These are phyloP conservation scores for Microtus ochrogaster DNA, from an alignment of 2,113 vertebrate genomes.

Conservation along the genomic window DNA sequence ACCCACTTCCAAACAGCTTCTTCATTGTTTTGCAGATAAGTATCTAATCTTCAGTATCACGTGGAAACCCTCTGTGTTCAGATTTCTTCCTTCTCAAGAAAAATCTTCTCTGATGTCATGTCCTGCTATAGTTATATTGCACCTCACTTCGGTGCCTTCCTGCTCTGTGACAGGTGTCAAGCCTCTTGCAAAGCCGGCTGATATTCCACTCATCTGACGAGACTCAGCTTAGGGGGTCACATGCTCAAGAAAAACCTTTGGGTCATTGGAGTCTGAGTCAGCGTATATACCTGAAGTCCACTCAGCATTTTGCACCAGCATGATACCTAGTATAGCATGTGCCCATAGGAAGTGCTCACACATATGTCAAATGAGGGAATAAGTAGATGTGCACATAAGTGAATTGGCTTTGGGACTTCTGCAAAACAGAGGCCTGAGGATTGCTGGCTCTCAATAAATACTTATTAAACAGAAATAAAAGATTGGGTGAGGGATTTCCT, in stretches of 20 bases:
- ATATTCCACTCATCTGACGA: background rate
- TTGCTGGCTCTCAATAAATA: background rate
- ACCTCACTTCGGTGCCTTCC: background rate
- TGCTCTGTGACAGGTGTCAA: background rate
- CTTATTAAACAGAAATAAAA: conserved; percentile 1
- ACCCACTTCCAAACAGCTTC: background rate
- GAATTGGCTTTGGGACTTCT: background rate
- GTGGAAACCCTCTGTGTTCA: background rate
- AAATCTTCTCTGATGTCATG: background rate
- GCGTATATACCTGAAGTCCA: background rate
- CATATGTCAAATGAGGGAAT: background rate
- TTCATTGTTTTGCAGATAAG: background rate
- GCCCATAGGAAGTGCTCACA: conserved; percentile 12
- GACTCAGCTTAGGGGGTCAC: background rate
- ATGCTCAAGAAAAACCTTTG: background rate
- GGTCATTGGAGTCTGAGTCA: background rate
- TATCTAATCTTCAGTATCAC: background rate
- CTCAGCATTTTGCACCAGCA: background rate
- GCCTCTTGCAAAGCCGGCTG: background rate
- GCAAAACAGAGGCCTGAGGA: background rate
- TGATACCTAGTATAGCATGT: background rate
- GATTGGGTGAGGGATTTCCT: background rate
- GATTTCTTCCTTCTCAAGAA: background rate
- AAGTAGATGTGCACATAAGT: background rate
- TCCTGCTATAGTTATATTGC: background rate